Conservation (phyloP, 2,888 invertebrate genomes). For the Apamea anceps region DNA sequence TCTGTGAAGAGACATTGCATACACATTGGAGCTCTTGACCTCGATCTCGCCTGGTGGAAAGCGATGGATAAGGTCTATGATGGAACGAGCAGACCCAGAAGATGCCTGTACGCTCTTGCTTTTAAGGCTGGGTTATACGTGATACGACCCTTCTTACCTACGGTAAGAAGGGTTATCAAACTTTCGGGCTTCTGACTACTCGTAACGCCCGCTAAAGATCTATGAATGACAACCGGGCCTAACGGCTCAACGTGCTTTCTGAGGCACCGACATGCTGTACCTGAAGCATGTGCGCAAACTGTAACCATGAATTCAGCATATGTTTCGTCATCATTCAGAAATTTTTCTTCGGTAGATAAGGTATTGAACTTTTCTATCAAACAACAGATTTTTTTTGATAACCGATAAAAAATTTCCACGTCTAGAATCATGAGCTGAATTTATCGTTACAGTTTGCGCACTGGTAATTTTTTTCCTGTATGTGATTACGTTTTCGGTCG, state of each 20-base stretch:
- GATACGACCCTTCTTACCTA: too few relatives aligned
- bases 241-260: background rate
- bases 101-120: background rate
- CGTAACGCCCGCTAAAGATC: background rate
- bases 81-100: background rate
- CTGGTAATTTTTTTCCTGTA: background rate
- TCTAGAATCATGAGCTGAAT: background rate
- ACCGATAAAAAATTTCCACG: too few relatives aligned
- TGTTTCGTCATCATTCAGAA: too few relatives aligned
- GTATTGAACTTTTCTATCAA: too few relatives aligned
- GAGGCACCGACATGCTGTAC: background rate
- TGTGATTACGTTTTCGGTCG: background rate
- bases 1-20: too few relatives aligned
- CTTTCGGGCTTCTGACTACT: background rate
- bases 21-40: too few relatives aligned
- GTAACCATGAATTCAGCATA: too few relatives aligned
- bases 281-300: too few relatives aligned
- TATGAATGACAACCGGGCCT: background rate
- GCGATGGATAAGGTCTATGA: background rate
- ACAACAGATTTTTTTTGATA: too few relatives aligned
- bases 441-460: background rate
- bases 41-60: background rate
- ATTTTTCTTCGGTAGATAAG: too few relatives aligned
- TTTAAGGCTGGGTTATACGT: background rate
- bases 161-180: background rate